Base-by-base conservation (phyloP, 1,140 invertebrate genomes). In the Caenorhabditis briggsae region DNA sequence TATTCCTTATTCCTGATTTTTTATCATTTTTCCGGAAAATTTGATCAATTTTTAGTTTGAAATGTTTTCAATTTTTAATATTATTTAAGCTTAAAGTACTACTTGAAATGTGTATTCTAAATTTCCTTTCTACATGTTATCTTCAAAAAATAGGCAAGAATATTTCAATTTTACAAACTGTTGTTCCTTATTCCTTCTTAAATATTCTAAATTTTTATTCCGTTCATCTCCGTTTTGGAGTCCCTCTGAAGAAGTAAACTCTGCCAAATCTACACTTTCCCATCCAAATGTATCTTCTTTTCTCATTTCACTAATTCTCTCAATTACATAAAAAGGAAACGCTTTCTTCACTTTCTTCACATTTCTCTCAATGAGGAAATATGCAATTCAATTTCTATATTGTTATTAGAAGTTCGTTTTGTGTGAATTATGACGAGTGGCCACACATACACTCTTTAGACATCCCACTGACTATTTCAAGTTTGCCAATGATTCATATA, bases 351-450 rank as follows among this genome's bases (percentile, higher is more conserved):
- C 64, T 61, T 61, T 70, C 11, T 53, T 53, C 50, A 14, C 50
- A 53, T 41, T 46, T 70, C 46, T 78, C 46, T 50, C 46, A 78
- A 78, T 78, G 70, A 78, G 70, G 70, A 78, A 5, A 50, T 78
- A 78, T 78, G 70, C 33, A 78, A 78, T 78, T 78, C 70, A 78
- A 78, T 78, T 78, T 46, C 8, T 78, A 53, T 78, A 78, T 78
- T 78, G 70, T 78, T 78, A 78, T 78, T 78, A 78, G n/a, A 50
- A 78, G 50, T 78, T 46, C 70, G 18, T 78, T 50, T 41, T 78
- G 64, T 70, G 46, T 78, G 70, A 78, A 78, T 78, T 78, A 78
- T 46, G 70, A 78, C 70, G 43, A 50, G 70, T 78, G 70, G 70
- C 46, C 70, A 78, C 70, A 78, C 65, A 70, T 25, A 59, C 56